phyloP scores from a whole-genome alignment of 2,888 invertebrate genomes.

The Hedya salicella region DNA sequence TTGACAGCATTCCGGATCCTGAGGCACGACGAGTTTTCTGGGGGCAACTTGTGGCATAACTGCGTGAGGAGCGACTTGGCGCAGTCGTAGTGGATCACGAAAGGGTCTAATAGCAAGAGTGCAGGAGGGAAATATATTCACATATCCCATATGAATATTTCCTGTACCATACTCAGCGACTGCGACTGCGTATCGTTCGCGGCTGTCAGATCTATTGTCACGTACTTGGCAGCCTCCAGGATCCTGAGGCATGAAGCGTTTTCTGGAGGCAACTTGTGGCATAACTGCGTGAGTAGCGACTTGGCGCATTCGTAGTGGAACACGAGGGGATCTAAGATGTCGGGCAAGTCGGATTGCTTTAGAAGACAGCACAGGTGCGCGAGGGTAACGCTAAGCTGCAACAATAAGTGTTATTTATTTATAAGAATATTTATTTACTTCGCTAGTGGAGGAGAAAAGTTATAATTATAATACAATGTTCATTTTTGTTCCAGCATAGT shows the following conservation, averaged over 20 bases:
- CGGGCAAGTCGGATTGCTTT: conserved; percentile 83
- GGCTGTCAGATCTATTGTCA: conserved; percentile 73
- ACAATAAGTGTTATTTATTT: conserved; percentile 46
- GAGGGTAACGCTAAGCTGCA: conserved; percentile 89
- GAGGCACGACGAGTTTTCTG: conserved; percentile 74
- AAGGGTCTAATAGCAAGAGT: conserved; percentile 50
- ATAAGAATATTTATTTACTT: not conserved
- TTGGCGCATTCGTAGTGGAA: conserved; percentile 79
- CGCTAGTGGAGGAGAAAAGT: too few relatives aligned
- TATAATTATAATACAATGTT: too few relatives aligned
- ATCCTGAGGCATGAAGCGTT: conserved; percentile 73
- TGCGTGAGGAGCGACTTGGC: conserved; percentile 71
- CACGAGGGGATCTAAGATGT: conserved; percentile 79
- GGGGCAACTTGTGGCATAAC: conserved; percentile 71
- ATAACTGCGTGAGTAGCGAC: conserved; percentile 68
- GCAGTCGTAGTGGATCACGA: conserved; percentile 78
- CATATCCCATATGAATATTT: conserved; percentile 79
- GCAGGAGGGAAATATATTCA: conserved; percentile 52
- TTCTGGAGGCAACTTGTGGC: conserved; percentile 73
- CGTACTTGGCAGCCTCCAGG: conserved; percentile 77
- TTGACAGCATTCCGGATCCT: conserved; percentile 78
- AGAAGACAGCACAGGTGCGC: conserved; percentile 88
- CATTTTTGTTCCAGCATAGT: too few relatives aligned
- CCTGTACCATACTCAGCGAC: conserved; percentile 72
- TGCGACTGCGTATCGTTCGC: conserved; percentile 67